A percentile compares a stretch with the other conserved stretches of the same genome.
Conservation (phyloP, 2,888 invertebrate genomes). For the Chaetogeoica ovagalla region DNA sequence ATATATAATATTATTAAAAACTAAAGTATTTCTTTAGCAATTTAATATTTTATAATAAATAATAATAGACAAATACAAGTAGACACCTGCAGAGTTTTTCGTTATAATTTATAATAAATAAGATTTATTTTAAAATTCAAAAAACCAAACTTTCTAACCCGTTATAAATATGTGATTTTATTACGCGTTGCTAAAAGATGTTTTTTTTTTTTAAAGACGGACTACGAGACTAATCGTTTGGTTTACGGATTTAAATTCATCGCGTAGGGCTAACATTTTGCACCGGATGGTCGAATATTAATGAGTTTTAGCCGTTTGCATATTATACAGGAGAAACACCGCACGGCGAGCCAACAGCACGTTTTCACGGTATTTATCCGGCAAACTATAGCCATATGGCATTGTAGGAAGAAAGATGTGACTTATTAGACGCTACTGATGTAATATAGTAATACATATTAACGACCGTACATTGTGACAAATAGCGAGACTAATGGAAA, state of each 20-base stretch:
- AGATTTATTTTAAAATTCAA: not conserved
- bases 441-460: not conserved
- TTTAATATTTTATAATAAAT: not conserved
- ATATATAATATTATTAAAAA: not conserved
- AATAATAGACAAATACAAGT: not conserved
- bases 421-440: not conserved
- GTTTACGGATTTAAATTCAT: constrained; percentile 17
- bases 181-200: not conserved
- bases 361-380: not conserved
- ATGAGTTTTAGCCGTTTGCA: not conserved
- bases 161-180: not conserved
- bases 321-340: constrained; percentile 26
- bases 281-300: constrained; percentile 34
- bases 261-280: not conserved
- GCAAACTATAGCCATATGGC: constrained; percentile 17
- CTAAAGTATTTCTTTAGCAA: not conserved
- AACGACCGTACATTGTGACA: not conserved
- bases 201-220: not conserved
- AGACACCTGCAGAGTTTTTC: not conserved
- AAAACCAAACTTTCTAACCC: not conserved
- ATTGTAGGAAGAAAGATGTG: not conserved
- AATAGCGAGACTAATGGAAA: not conserved
- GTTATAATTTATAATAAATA: not conserved
- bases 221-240: constrained; percentile 1
- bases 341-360: constrained; percentile 15